These are phyloP conservation scores for Leptogaster cylindrica DNA, from an alignment of 2,888 invertebrate genomes.

Conservation along the genomic window DNA sequence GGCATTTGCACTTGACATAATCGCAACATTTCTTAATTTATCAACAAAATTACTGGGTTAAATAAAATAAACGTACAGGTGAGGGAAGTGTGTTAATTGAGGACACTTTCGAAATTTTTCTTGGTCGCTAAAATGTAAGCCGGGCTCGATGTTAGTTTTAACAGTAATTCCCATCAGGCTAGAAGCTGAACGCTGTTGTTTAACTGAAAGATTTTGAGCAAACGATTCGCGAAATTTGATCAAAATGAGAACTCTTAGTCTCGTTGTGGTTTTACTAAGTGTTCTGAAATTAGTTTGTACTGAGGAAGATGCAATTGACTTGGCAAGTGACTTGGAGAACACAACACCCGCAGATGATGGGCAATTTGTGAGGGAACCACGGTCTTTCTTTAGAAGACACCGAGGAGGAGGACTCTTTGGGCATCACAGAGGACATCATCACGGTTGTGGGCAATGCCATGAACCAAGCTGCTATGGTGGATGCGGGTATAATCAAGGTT, in stretches of 20 bases:
- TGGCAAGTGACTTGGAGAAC: not conserved
- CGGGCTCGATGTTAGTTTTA: no score
- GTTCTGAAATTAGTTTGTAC: not conserved
- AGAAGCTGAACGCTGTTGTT: no score
- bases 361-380: not conserved
- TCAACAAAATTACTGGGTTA: no score
- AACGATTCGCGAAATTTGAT: not conserved
- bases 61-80: no score
- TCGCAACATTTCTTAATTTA: no score
- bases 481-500: not conserved
- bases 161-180: no score
- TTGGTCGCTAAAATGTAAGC: no score
- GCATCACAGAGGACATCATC: constrained; percentile 8
- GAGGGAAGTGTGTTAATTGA: no score
- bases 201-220: no score
- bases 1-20: no score
- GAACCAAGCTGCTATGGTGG: not conserved
- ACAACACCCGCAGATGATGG: not conserved
- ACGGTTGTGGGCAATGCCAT: not conserved
- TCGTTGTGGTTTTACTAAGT: not conserved
- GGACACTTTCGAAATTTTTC: no score
- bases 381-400: not conserved
- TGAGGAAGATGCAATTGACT: not conserved
- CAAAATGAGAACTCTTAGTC: constrained; percentile 5
- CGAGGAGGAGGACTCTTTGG: constrained; percentile 7